phyloP scores from a whole-genome alignment of 2,113 vertebrate genomes.

The Plectropomus leopardus region DNA sequence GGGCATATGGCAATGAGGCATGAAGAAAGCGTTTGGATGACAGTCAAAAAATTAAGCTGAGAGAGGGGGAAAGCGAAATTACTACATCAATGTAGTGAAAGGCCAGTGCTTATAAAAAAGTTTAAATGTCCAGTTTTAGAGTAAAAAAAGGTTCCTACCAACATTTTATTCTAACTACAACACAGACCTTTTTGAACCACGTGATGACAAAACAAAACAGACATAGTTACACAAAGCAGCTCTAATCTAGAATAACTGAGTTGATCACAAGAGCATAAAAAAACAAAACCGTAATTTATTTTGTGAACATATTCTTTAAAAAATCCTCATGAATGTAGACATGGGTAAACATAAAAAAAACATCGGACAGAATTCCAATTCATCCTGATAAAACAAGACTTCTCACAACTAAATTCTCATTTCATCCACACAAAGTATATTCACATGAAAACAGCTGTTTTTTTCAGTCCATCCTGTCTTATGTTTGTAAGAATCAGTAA shows the following conservation, averaged over 20 bases:
- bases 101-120: background rate
- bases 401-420: slow-evolving; percentile 3
- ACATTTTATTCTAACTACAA: background rate
- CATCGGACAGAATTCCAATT: background rate
- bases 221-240: background rate
- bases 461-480: background rate
- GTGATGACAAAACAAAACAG: background rate
- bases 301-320: background rate
- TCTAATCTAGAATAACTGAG: background rate
- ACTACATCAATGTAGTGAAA: background rate
- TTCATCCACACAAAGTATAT: slow-evolving; percentile 12
- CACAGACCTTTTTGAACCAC: background rate
- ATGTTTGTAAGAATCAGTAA: slow-evolving; percentile 3
- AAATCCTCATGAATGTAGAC: background rate
- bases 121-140: background rate
- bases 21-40: background rate
- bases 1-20: background rate
- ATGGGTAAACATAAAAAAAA: slow-evolving; percentile 8
- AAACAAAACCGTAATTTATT: background rate
- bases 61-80: no score
- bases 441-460: background rate
- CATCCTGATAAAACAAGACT: slow-evolving; percentile 12
- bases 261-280: background rate
- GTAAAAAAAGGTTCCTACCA: background rate
- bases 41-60: background rate